phyloP scores from a whole-genome alignment of 2,888 invertebrate species.

The Papilio demoleus region DNA sequence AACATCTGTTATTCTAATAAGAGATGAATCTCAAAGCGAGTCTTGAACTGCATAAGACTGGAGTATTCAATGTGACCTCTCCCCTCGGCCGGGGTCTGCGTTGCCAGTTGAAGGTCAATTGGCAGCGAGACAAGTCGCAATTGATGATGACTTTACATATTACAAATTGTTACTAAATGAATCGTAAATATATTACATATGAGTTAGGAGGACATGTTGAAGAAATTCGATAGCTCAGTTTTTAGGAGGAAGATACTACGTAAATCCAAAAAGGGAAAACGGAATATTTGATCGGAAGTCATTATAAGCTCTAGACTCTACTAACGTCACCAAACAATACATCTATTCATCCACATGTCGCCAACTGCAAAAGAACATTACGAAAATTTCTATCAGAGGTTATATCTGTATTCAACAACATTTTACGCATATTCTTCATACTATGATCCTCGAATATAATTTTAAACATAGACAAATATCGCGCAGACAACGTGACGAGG shows the following conservation, averaged over 20 bases:
- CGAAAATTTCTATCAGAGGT: too few relatives aligned
- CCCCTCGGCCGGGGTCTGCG: conserved; percentile 32
- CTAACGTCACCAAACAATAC: too few relatives aligned
- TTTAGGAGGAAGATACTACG: too few relatives aligned
- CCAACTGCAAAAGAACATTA: too few relatives aligned
- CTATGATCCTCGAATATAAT: too few relatives aligned
- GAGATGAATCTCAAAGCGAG: conserved; percentile 6
- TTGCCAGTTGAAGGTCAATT: conserved; percentile 35
- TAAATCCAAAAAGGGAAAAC: not conserved
- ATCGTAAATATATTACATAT: not conserved
- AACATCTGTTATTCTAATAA: conserved; percentile 8
- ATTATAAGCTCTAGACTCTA: too few relatives aligned
- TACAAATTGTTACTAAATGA: conserved; percentile 3
- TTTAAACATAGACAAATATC: not conserved
- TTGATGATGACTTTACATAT: conserved; percentile 23
- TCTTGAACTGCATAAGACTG: conserved; percentile 9
- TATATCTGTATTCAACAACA: too few relatives aligned
- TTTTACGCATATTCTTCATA: too few relatives aligned
- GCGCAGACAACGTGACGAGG: not conserved
- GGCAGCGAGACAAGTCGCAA: conserved; percentile 29
- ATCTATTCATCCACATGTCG: too few relatives aligned
- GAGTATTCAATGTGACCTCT: conserved; percentile 30
- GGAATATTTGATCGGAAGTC: too few relatives aligned
- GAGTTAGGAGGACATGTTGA: not conserved
- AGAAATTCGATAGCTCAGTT: too few relatives aligned